Base-by-base conservation (phyloP, 2,888 invertebrate species). In the Xanthostigma xanthostigma region DNA sequence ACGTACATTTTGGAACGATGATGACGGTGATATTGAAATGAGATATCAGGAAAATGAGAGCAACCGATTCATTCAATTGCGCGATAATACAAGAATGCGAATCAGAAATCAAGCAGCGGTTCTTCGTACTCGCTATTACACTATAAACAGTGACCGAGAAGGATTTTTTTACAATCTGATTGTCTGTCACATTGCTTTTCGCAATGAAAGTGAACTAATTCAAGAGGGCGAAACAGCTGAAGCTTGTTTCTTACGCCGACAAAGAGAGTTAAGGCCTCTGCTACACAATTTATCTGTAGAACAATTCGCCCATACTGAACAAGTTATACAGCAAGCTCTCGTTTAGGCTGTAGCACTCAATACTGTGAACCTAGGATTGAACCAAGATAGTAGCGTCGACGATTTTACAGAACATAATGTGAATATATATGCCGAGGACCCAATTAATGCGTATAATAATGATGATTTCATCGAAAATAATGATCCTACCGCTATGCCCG, bases 101-200 rank as follows among this genome's bases (percentile, higher is more conserved):
- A 45, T 59, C 39, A 53, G 60, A 50, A 59, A 60, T 49, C 53
- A 47, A 11, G 11, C 52, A 0, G 59, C 59, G 54, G 58, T 62
- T 38, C 54, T 60, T 41, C 56, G 59, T 9, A 41, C 11, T 9
- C 42, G 42, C 8, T 41, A 41, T 10, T 41, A 41, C 2, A 41
- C 42, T 1, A n/a, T 41, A 1, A 41, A 41, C 9, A 41, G 42
- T n/a, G 42, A 41, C 42, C 9, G 36, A 48, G 46, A 48, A 48
- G 48, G 9, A 35, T 48, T 1, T 12, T 48, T 1, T 46, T 48
- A 48, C 42, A 41, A 9, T 17, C 17, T 51, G 44, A 51, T 50
- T 35, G 50, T 50, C 4, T 50, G 50, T 34, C 50, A 50, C 38
- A 50, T 50, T 6, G 50, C 42, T 36, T 50, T 50, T 35, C 42